phyloP scores from a whole-genome alignment of 2,797 vertebrate genomes.

The Sus cebifrons region DNA sequence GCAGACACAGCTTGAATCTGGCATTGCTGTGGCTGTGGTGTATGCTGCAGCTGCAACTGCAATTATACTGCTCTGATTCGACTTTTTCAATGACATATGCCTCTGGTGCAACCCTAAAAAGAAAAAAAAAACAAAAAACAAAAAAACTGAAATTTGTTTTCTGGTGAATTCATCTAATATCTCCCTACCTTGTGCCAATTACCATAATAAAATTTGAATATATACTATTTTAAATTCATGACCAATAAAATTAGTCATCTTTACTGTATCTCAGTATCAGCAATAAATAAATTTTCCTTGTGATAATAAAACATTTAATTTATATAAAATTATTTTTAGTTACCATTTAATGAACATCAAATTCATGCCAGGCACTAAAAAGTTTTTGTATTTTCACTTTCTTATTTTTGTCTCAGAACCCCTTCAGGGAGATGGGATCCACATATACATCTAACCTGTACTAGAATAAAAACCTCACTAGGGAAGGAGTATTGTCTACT shows the following conservation, averaged over 20 bases:
- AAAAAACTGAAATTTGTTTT: background rate
- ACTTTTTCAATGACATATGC: no score
- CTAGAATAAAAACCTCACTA: background rate
- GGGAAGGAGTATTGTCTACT: background rate
- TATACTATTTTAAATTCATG: background rate
- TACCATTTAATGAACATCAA: constrained; percentile 48
- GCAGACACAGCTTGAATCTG: no score
- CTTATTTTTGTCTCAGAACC: background rate
- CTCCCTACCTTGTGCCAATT: background rate
- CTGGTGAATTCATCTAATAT: background rate
- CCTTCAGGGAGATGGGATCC: background rate
- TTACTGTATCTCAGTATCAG: background rate
- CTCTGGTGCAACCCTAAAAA: no score
- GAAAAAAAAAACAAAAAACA: no score
- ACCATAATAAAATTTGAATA: background rate
- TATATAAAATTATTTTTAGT: constrained; percentile 23
- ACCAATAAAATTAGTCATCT: background rate
- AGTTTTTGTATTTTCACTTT: background rate
- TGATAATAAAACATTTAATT: constrained; percentile 45
- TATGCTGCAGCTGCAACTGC: no score
- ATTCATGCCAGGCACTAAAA: background rate
- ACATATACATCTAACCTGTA: background rate
- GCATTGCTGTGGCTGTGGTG: no score
- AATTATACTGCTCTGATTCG: no score
- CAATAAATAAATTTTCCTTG: background rate